Conservation (phyloP, 1,140 invertebrate species). For the Philaenus spumarius region DNA sequence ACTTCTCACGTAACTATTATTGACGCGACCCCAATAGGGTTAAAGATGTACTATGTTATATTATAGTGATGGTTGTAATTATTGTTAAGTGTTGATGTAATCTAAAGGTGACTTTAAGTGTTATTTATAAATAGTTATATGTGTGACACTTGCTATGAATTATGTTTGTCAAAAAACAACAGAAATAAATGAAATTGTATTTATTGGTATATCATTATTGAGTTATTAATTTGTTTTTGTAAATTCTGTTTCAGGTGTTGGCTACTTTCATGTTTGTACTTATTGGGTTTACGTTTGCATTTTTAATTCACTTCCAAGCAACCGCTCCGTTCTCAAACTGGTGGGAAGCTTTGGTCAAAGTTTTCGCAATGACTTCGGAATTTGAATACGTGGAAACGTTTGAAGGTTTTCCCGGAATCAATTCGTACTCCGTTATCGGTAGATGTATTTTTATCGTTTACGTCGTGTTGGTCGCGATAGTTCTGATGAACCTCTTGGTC, state of each 20-base stretch:
- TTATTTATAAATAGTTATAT: no score
- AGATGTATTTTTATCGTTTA: slow-evolving; percentile 34
- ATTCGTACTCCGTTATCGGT: slow-evolving; percentile 25
- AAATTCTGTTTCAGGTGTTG: slow-evolving; percentile 35
- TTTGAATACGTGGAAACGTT: slow-evolving; percentile 45
- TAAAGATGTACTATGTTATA: no score
- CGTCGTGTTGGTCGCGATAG: slow-evolving; percentile 39
- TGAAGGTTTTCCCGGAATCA: slow-evolving; percentile 16
- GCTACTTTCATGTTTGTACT: slow-evolving; percentile 46
- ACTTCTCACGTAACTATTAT: no score
- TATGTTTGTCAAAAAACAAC: no score
- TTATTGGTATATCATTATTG: no score
- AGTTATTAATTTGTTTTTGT: no score
- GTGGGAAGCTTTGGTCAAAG: slow-evolving; percentile 44
- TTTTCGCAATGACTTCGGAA: slow-evolving; percentile 52
- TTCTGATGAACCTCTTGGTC: slow-evolving; percentile 43
- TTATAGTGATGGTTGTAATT: no score
- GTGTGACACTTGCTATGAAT: no score
- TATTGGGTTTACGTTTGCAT: slow-evolving; percentile 49
- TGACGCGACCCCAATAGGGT: no score
- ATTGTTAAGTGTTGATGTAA: no score
- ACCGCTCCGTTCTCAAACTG: slow-evolving; percentile 39
- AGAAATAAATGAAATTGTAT: no score
- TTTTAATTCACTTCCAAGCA: slow-evolving; percentile 44
- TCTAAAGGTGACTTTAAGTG: no score